Percentiles rank a stretch among this genome's conserved stretches.
Evolutionary conservation across 2,797 vertebrate genomes (phyloP).

Genomic region (Pelodytes ibericus): DNA sequence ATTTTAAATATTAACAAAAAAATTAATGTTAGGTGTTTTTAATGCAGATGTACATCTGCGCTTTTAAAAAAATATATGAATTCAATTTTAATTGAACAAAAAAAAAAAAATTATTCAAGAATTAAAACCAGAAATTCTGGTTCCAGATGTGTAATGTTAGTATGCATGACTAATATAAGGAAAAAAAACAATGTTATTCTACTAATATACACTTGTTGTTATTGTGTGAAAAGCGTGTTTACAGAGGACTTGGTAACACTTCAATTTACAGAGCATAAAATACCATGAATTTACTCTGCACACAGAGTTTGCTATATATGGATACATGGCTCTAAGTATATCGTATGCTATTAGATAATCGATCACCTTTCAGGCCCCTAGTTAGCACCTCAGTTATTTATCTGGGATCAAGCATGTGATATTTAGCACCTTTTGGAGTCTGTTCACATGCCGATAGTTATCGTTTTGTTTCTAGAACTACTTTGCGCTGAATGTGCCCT

Average conservation of each 20-base stretch:
- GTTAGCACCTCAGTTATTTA: slow-evolving; percentile 42
- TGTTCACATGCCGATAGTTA: slow-evolving; percentile 42
- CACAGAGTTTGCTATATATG: slow-evolving; percentile 30
- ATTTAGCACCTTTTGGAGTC: slow-evolving; percentile 39
- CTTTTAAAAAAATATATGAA: slow-evolving; percentile 61
- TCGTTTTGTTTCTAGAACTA: slow-evolving; percentile 35
- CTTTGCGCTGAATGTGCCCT: slow-evolving; percentile 33
- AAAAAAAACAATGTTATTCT: slow-evolving; percentile 74
- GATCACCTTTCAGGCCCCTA: slow-evolving; percentile 27
- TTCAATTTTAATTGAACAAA: slow-evolving; percentile 70
- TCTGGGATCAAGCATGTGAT: slow-evolving; percentile 49
- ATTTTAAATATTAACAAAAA: slow-evolving; percentile 91
- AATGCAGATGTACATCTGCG: slow-evolving; percentile 78
- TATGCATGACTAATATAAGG: slow-evolving; percentile 92
- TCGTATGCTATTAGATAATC: slow-evolving; percentile 52
- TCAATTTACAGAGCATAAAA: slow-evolving; percentile 81
- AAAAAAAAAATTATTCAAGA: slow-evolving; percentile 62
- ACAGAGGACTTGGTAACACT: slow-evolving; percentile 86
- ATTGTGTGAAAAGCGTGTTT: slow-evolving; percentile 99
- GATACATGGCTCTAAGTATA: slow-evolving; percentile 51
- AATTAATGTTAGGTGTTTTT: slow-evolving; percentile 93
- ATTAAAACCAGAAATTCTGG: slow-evolving; percentile 79
- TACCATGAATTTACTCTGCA: slow-evolving; percentile 63
- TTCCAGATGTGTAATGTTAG: slow-evolving; percentile 92
- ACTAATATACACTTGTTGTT: slow-evolving; percentile 92